phyloP scores from a whole-genome alignment of 2,888 invertebrate genomes.

The Ceriagrion tenellum region DNA sequence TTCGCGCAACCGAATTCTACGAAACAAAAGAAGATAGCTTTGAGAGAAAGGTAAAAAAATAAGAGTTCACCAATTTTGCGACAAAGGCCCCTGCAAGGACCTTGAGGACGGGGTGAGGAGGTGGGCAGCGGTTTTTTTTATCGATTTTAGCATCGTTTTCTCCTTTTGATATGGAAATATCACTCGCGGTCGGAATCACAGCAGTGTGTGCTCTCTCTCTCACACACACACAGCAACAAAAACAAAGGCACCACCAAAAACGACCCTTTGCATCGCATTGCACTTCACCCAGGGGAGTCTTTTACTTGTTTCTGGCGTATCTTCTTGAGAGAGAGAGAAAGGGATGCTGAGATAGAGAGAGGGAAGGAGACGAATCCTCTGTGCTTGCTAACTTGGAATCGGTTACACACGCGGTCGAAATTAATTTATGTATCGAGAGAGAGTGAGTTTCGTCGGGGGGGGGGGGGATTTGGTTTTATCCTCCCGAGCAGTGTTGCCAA shows the following conservation, averaged over 20 bases:
- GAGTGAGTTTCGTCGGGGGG: neutral
- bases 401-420: neutral
- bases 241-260: neutral
- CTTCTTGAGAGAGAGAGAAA: neutral
- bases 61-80: neutral
- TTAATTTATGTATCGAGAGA: constrained; percentile 61
- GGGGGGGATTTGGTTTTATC: neutral
- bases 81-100: neutral
- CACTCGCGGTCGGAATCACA: neutral
- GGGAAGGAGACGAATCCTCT: neutral
- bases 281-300: neutral
- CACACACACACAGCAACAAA: neutral
- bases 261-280: neutral
- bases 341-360: neutral
- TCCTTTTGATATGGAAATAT: constrained; percentile 25
- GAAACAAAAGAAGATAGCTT: too few species aligned
- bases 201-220: neutral
- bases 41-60: neutral
- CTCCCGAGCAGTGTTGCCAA: neutral
- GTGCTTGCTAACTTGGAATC: neutral
- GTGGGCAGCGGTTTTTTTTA: neutral
- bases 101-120: neutral
- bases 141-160: neutral
- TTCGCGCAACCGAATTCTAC: too few species aligned
- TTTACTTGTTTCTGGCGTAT: neutral